Base-by-base conservation (phyloP, 2,113 vertebrate species). In the Trichomycterus rosablanca region DNA sequence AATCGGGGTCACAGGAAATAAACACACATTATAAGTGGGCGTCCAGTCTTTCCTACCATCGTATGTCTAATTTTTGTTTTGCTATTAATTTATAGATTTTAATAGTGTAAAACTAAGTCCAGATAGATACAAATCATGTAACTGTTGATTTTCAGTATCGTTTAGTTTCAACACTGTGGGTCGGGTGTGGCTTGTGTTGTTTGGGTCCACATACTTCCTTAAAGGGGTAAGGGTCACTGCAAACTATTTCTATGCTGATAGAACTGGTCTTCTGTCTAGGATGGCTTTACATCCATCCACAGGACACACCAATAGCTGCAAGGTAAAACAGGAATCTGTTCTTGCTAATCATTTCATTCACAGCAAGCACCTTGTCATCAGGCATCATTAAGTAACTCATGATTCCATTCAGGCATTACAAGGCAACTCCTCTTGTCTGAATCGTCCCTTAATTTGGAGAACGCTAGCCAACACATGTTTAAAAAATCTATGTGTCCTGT, bases 21-120 rank as follows among this genome's bases (percentile, higher is more conserved):
- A 65, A 57, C 43, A 43, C 18, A 60, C 48, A 26, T 37, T n/a
- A 40, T 34, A 60, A 49, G 49, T 60, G 55, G 60, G 34, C 22
- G 40, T 55, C 24, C n/a, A n/a, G 28, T 46, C 2, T 46, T 59
- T 59, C 61, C 48, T 11, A 22, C n/a, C 2, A 26, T 10, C 52
- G 11, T 32, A 39, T 12, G 3, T 39, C 9, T 39, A 3, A 12
- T 14, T 51, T 57, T 20, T 23, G 26, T 1, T 22, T 55, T 24
- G 14, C 1, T 10, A 1, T 11, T 4, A 10, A 6, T 9, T 18
- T 9, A n/a, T n/a, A n/a, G n/a, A n/a, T n/a, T 16, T 50, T 50
- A 39, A 12, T 12, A 12, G 11, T 19, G 23, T 22, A 16, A 18
- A 2, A 48, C 1, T 12, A 37, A 9, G 7, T 18, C 40, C 9